Conservation (phyloP, 2,113 vertebrate genomes). For the Tragelaphus buxtoni region DNA sequence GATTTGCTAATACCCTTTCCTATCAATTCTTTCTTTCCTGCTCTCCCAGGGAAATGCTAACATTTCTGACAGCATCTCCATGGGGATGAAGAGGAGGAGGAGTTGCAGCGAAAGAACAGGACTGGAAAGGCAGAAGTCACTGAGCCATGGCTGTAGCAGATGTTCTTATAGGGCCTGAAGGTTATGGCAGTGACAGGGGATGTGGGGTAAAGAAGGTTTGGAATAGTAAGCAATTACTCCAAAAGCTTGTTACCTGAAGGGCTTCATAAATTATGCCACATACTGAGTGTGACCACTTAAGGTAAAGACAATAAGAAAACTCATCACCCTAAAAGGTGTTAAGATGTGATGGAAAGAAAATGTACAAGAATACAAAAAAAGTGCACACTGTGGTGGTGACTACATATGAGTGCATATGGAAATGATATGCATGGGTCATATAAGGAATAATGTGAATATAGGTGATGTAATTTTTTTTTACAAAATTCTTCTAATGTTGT, state of each 20-base stretch:
- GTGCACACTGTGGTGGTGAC: not conserved
- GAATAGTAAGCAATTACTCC: not conserved
- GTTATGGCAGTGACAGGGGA: not conserved
- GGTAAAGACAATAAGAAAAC: not conserved
- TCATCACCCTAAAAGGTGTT: not conserved
- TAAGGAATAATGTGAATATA: not conserved
- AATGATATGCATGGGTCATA: not conserved
- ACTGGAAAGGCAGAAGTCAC: conserved; percentile 13
- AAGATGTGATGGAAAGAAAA: not conserved
- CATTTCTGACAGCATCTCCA: conserved; percentile 68
- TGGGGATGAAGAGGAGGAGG: conserved; percentile 60
- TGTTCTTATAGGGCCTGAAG: not conserved
- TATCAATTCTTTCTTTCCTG: conserved; percentile 21
- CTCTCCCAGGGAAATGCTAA: conserved; percentile 31
- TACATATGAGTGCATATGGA: not conserved
- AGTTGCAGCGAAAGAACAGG: not conserved
- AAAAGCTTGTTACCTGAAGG: not conserved
- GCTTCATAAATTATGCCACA: not conserved
- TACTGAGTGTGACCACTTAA: not conserved
- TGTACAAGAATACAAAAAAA: not conserved
- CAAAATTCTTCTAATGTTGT: not conserved
- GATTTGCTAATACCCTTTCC: conserved; percentile 47
- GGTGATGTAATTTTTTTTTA: not conserved
- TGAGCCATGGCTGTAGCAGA: conserved; percentile 40
- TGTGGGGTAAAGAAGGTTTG: not conserved